phyloP scores from a whole-genome alignment of 2,113 vertebrate genomes.

The Leptocoma aspasia region DNA sequence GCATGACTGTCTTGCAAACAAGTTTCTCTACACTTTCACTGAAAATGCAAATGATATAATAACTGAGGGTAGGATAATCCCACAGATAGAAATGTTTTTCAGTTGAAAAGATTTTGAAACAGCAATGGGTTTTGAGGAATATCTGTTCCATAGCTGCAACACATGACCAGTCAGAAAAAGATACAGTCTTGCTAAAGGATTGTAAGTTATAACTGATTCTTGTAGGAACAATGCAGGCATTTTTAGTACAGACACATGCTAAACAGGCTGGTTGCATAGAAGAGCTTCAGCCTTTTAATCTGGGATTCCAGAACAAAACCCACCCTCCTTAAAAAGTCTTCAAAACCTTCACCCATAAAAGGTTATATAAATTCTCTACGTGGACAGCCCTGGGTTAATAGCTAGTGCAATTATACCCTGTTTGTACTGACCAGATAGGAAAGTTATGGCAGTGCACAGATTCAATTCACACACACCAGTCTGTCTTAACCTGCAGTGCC shows the following conservation, averaged over 20 bases:
- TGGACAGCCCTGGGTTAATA: background rate
- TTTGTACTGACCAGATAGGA: background rate
- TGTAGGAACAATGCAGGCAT: background rate
- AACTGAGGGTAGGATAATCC: background rate
- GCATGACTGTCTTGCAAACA: accelerated
- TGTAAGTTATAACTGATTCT: background rate
- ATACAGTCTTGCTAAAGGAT: background rate
- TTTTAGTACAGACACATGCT: background rate
- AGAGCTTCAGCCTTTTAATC: background rate
- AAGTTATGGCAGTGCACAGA: background rate
- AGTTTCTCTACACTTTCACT: background rate
- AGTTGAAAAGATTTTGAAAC: background rate
- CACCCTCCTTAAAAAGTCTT: background rate
- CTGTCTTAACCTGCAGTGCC: background rate
- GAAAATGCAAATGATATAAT: background rate
- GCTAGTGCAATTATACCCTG: accelerated
- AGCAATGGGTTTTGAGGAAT: background rate
- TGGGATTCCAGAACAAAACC: background rate
- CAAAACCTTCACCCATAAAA: background rate
- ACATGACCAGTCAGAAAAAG: background rate
- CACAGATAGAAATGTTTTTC: background rate
- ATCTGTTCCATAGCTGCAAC: background rate
- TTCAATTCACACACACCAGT: background rate
- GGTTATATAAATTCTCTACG: background rate
- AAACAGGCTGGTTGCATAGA: background rate